These are phyloP conservation scores for Drosophila nasuta DNA, from an alignment of 1,140 invertebrate species.

Conservation along the genomic window DNA sequence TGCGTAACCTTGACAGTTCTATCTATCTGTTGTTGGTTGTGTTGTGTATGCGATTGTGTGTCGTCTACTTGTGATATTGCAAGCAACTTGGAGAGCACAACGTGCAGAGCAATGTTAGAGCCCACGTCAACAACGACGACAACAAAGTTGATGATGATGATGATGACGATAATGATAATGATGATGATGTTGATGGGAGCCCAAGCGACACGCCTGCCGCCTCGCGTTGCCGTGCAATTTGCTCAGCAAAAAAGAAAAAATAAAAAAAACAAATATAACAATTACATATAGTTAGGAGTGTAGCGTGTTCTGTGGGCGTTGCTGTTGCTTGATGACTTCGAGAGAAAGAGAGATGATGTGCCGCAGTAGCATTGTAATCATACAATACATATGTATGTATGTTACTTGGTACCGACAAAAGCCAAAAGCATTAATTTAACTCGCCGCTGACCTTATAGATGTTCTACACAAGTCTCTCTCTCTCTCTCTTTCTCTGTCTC, in stretches of 20 bases:
- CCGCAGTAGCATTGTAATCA: slow-evolving; percentile 37
- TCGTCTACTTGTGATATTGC: slow-evolving; percentile 45
- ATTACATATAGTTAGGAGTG: slow-evolving; percentile 72
- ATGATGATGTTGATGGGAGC: slow-evolving; percentile 34
- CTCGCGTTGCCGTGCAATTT: slow-evolving; percentile 61
- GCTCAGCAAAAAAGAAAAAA: slow-evolving; percentile 44
- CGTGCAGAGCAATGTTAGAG: slow-evolving; percentile 31
- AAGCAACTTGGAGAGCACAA: slow-evolving; percentile 49
- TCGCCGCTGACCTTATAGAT: not conserved
- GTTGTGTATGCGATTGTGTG: slow-evolving; percentile 4
- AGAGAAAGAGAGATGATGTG: slow-evolving; percentile 6
- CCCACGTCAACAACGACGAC: slow-evolving; percentile 30
- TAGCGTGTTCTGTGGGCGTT: slow-evolving; percentile 44
- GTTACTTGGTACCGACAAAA: not conserved
- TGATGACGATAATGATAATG: not conserved
- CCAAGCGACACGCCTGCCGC: slow-evolving; percentile 49
- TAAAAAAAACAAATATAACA: slow-evolving; percentile 53
- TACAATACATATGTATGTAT: not conserved
- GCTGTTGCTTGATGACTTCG: slow-evolving; percentile 14
- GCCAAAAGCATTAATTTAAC: slow-evolving; percentile 10
- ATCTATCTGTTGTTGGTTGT: not conserved
- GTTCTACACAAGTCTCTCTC: not conserved
- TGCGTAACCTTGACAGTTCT: slow-evolving; percentile 78
- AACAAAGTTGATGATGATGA: not conserved
- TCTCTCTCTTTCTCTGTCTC: not conserved